Evolutionary conservation across 1,140 invertebrate genomes (phyloP).

Genomic region (Zelostemma sp.): DNA sequence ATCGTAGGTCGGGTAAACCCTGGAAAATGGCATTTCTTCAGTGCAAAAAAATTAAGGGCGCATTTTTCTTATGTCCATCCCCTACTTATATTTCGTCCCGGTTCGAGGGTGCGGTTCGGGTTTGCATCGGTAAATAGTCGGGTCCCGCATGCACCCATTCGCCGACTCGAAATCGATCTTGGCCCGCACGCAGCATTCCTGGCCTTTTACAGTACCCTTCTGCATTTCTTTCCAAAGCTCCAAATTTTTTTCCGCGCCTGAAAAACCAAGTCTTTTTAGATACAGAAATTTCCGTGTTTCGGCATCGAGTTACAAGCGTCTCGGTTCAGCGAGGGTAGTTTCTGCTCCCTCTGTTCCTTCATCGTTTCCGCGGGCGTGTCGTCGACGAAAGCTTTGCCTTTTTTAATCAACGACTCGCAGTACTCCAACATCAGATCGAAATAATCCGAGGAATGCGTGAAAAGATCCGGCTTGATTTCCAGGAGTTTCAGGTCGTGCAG

Average conservation of each 20-base stretch:
- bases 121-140: constrained; percentile 99
- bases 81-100: constrained; percentile 95
- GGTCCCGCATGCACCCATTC: constrained; percentile 98
- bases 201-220: constrained; percentile 81
- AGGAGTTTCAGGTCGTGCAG: constrained; percentile 93
- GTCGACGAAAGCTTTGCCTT: constrained; percentile 95
- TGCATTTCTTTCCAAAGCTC: constrained; percentile 97
- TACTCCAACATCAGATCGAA: constrained; percentile 92
- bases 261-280: constrained; percentile 32
- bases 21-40: constrained; percentile 73
- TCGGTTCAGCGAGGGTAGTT: constrained; percentile 87
- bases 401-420: constrained; percentile 90
- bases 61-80: constrained; percentile 23
- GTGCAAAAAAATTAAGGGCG: neutral
- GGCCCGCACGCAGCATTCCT: constrained; percentile 93
- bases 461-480: constrained; percentile 92
- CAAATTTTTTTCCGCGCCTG: constrained; percentile 90
- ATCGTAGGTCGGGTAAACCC: constrained; percentile 99
- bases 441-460: constrained; percentile 97
- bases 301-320: constrained; percentile 78
- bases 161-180: constrained; percentile 98
- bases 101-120: constrained; percentile 93
- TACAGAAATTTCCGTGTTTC: neutral
- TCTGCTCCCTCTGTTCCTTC: constrained; percentile 95
- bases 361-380: constrained; percentile 95